Conservation (phyloP, 2,797 vertebrate species). For the Typhlichthys subterraneus region DNA sequence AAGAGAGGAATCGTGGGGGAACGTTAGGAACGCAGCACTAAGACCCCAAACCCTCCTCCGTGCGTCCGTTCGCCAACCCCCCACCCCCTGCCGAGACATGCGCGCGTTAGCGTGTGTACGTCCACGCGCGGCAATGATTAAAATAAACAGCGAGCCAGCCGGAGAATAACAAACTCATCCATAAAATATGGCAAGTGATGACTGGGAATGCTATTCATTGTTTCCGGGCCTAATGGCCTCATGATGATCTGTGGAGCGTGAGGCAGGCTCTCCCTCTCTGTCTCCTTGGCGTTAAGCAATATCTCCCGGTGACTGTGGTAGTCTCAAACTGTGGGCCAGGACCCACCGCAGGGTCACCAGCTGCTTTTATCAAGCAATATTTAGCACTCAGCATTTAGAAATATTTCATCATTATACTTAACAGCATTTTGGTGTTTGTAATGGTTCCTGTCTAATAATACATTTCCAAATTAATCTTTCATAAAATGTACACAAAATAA, state of each 20-base stretch:
- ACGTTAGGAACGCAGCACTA: background rate
- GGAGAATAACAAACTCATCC: constrained; percentile 8
- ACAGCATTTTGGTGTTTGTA: too few species aligned
- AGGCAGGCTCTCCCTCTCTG: background rate
- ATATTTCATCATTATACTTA: too few species aligned
- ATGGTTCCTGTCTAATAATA: too few species aligned
- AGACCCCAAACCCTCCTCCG: background rate
- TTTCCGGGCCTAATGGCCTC: constrained; percentile 14
- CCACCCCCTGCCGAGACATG: constrained; percentile 1
- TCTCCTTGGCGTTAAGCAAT: background rate
- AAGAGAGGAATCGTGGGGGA: constrained; percentile 10
- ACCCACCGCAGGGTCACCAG: too few species aligned
- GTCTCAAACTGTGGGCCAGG: too few species aligned
- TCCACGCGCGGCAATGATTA: background rate
- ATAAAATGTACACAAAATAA: too few species aligned
- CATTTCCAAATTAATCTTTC: too few species aligned
- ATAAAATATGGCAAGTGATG: constrained; percentile 12
- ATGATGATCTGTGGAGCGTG: background rate
- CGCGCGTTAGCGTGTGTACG: background rate
- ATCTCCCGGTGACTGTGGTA: background rate
- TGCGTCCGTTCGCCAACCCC: constrained; percentile 3
- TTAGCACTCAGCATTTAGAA: too few species aligned
- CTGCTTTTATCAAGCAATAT: too few species aligned
- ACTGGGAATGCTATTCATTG: constrained; percentile 21
- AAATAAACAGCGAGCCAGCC: background rate